Percentiles rank a stretch among this genome's conserved stretches.
Conservation (phyloP, 2,797 vertebrate species). For the Aotus griseimembra region DNA sequence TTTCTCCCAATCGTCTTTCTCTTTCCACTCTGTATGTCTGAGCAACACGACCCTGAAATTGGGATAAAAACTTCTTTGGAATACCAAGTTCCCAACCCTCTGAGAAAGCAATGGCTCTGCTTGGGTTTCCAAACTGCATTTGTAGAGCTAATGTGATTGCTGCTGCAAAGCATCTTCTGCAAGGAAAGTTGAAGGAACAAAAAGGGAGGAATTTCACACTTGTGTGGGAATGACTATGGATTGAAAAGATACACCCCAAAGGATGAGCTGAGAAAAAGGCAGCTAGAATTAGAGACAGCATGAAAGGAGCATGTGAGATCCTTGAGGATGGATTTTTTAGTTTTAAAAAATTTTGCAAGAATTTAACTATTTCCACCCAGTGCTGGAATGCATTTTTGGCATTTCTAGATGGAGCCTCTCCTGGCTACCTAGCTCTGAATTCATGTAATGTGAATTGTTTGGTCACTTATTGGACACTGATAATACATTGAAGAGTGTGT, state of each 20-base stretch:
- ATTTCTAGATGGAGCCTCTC: background rate
- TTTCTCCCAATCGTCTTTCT: background rate
- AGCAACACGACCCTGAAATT: slow-evolving; percentile 8
- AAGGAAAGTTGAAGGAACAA: slow-evolving; percentile 40
- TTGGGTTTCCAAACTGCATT: slow-evolving; percentile 42
- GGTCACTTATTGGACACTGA: background rate
- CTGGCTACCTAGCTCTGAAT: background rate
- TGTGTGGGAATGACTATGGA: background rate
- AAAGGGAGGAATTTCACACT: slow-evolving; percentile 32
- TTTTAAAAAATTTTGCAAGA: background rate
- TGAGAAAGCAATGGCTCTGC: slow-evolving; percentile 42
- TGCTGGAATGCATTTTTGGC: background rate
- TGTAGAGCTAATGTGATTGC: slow-evolving; percentile 59
- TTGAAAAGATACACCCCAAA: background rate
- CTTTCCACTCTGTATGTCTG: background rate
- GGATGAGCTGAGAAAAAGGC: background rate
- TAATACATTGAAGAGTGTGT: background rate
- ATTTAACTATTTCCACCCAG: background rate
- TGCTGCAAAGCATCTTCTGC: slow-evolving; percentile 26
- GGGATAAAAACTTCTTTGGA: background rate
- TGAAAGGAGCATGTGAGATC: background rate
- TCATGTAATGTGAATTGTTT: background rate
- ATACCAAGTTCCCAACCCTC: slow-evolving; percentile 19
- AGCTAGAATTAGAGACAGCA: background rate
- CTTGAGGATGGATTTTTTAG: background rate